A percentile compares a stretch with the other conserved stretches of the same genome.
These are phyloP conservation scores for Nephrocerus scutellatus DNA, from an alignment of 2,888 invertebrate species.

Conservation along the genomic window DNA sequence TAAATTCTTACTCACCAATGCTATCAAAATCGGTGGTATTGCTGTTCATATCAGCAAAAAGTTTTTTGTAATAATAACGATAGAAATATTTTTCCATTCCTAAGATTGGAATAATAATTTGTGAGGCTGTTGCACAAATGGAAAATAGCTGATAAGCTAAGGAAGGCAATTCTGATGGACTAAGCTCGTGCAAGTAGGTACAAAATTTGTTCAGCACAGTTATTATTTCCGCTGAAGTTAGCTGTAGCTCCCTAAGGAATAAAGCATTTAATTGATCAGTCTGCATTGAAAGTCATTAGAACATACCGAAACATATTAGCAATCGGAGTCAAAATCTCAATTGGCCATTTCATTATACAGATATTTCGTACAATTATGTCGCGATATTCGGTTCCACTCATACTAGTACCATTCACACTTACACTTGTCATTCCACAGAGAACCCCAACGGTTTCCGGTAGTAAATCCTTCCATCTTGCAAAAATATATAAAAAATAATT, in stretches of 20 bases:
- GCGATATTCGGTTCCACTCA: slow-evolving; percentile 55
- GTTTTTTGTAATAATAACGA: slow-evolving; percentile 43
- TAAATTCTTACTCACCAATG: slow-evolving; percentile 32
- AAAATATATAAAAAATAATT: no score
- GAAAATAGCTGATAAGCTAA: slow-evolving; percentile 56
- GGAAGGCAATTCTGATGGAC: slow-evolving; percentile 56
- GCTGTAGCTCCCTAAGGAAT: slow-evolving; percentile 49
- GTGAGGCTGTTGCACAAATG: slow-evolving; percentile 48
- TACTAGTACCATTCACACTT: slow-evolving; percentile 49
- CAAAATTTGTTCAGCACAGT: slow-evolving; percentile 53
- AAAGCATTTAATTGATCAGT: slow-evolving; percentile 3
- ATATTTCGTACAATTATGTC: slow-evolving; percentile 51
- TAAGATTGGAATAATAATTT: slow-evolving; percentile 47
- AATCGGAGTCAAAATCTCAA: slow-evolving; percentile 52
- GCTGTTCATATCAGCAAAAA: slow-evolving; percentile 41
- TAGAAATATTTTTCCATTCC: slow-evolving; percentile 51
- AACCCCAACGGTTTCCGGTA: slow-evolving; percentile 53
- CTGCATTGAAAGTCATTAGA: slow-evolving; percentile 6
- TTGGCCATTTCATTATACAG: slow-evolving; percentile 53
- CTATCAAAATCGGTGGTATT: slow-evolving; percentile 44
- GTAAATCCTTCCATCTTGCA: slow-evolving; percentile 57
- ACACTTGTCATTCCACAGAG: slow-evolving; percentile 50
- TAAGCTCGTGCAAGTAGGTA: slow-evolving; percentile 49
- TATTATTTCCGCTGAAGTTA: slow-evolving; percentile 51
- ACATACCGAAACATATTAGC: slow-evolving; percentile 58